Conservation (phyloP, 2,888 invertebrate genomes). For the Biston stratarius region DNA sequence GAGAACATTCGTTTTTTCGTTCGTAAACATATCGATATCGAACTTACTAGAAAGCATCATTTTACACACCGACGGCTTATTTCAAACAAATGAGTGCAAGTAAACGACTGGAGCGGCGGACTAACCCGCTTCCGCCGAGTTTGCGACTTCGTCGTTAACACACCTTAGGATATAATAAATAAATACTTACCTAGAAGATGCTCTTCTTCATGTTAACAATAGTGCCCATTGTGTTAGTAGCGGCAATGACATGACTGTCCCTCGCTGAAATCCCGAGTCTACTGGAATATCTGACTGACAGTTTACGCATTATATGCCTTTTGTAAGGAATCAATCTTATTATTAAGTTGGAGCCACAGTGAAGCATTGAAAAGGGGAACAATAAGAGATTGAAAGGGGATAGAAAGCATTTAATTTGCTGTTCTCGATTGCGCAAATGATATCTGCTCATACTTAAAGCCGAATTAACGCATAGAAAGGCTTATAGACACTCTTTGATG, state of each 20-base stretch:
- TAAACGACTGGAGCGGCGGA: background rate
- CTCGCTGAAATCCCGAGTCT: background rate
- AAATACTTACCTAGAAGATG: conserved; percentile 32
- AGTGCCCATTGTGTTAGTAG: conserved; percentile 7
- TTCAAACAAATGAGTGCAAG: background rate
- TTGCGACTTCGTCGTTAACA: background rate
- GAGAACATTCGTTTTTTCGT: conserved; percentile 13
- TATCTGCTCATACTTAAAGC: background rate
- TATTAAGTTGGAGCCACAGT: background rate
- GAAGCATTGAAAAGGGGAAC: too few relatives aligned
- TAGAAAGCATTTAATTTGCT: too few relatives aligned
- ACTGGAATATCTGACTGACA: background rate
- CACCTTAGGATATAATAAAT: conserved; percentile 26
- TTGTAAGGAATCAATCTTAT: too few relatives aligned
- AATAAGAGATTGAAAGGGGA: too few relatives aligned
- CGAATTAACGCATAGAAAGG: background rate
- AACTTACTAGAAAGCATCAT: conserved; percentile 19
- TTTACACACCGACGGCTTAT: background rate
- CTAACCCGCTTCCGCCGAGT: background rate
- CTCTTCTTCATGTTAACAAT: conserved; percentile 20
- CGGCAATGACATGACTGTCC: background rate
- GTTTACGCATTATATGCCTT: too few relatives aligned
- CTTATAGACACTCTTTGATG: too few relatives aligned
- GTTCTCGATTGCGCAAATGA: background rate
- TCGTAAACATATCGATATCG: conserved; percentile 15